Evolutionary conservation across 2,888 invertebrate species (phyloP).

Genomic region (Cylindroiulus punctatus): DNA sequence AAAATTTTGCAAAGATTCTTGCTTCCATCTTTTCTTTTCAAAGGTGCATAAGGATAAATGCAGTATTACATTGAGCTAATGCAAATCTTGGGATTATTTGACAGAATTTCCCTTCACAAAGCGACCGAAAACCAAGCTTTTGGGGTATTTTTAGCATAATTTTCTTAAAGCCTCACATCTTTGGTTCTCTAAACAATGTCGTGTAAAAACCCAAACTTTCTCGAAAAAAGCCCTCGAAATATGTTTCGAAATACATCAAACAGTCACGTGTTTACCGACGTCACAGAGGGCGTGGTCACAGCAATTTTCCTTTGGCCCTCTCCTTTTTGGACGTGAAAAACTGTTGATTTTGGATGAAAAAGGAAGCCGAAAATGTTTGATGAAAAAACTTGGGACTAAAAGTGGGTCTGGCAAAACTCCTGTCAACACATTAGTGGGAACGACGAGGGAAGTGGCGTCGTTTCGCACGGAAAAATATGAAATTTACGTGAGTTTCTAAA

Average conservation of each 20-base stretch:
- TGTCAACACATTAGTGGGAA: background rate
- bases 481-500: slow-evolving; percentile 45
- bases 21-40: no score
- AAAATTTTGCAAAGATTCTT: no score
- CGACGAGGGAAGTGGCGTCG: background rate
- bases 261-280: background rate
- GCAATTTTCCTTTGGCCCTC: background rate
- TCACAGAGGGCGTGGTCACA: background rate
- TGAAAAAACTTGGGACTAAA: slow-evolving; percentile 20
- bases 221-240: no score
- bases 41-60: no score
- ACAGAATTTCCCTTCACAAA: no score
- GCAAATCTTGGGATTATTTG: no score
- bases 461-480: slow-evolving; percentile 47
- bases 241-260: background rate
- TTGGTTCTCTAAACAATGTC: no score
- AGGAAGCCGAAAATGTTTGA: background rate
- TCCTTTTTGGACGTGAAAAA: background rate
- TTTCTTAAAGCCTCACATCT: no score
- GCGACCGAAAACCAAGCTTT: no score
- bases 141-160: no score
- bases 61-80: no score
- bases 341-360: slow-evolving; percentile 10
- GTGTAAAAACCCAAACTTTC: no score
- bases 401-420: slow-evolving; percentile 43